Percentiles rank a stretch among this genome's conserved stretches.
These are phyloP conservation scores for Cassiopea xamachana DNA, from an alignment of 30 jellyfish, hydroid and myxozoan genomes.

Conservation along the genomic window DNA sequence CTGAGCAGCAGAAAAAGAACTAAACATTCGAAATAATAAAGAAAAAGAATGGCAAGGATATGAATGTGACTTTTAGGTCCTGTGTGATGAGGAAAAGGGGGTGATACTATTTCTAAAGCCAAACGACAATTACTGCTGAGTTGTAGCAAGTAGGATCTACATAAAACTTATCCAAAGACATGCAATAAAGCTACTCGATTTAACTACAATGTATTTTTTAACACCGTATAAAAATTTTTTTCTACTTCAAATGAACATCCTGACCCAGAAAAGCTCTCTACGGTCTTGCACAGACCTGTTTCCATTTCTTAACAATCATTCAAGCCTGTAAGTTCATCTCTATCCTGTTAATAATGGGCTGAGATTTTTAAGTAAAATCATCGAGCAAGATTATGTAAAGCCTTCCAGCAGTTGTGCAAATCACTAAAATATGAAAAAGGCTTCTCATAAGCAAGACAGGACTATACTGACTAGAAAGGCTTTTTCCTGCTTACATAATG, in stretches of 20 bases:
- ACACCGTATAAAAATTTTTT: background rate
- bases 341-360: background rate
- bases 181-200: too few species aligned
- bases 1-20: background rate
- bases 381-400: background rate
- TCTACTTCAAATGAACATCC: background rate
- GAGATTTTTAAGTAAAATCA: background rate
- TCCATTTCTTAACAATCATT: background rate
- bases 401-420: background rate
- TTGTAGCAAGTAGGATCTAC: too few species aligned
- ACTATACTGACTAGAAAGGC: background rate
- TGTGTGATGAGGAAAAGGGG: too few species aligned
- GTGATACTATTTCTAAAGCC: too few species aligned
- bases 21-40: background rate
- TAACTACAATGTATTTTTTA: too few species aligned
- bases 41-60: too few species aligned
- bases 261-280: background rate
- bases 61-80: too few species aligned
- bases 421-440: background rate
- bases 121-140: too few species aligned
- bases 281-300: background rate
- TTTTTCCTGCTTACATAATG: background rate
- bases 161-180: too few species aligned
- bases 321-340: background rate
- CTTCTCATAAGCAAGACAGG: conserved; percentile 22